Conservation (phyloP, 2,888 invertebrate genomes). For the Acanthacorydalis orientalis region DNA sequence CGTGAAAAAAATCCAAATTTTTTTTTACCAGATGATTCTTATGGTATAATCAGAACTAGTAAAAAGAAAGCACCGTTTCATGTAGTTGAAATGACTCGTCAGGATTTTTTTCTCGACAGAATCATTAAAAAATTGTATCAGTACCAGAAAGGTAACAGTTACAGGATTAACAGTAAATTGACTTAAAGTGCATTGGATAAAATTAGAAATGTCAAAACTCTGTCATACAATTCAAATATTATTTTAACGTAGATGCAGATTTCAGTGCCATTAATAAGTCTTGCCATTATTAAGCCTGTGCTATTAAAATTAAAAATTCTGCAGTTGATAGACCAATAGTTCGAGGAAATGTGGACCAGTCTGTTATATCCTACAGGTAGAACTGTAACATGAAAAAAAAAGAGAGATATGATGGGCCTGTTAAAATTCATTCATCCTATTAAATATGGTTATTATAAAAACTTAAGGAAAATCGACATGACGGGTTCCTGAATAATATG, state of each 20-base stretch:
- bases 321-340: conserved; percentile 10
- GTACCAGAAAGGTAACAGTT: conserved; percentile 12
- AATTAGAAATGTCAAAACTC: conserved; percentile 12
- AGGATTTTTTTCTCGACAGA: conserved; percentile 13
- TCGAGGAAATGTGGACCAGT: neutral
- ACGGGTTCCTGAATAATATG: conserved; percentile 9
- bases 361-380: neutral
- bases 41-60: conserved; percentile 9
- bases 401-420: conserved; percentile 9
- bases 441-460: conserved; percentile 11
- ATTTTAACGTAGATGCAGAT: conserved; percentile 13
- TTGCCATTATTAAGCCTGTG: no score
- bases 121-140: conserved; percentile 12
- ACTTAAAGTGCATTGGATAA: conserved; percentile 11
- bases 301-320: conserved; percentile 12
- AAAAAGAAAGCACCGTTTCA: no score
- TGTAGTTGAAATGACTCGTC: conserved; percentile 13
- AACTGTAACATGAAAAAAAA: conserved; percentile 7
- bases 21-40: neutral
- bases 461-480: conserved; percentile 10
- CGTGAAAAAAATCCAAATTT: conserved; percentile 7
- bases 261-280: conserved; percentile 12
- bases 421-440: conserved; percentile 11
- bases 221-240: conserved; percentile 13
- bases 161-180: conserved; percentile 12